A percentile compares a stretch with the other conserved stretches of the same genome.
phyloP scores from a whole-genome alignment of 2,113 vertebrate genomes.

The Cyanistes caeruleus region DNA sequence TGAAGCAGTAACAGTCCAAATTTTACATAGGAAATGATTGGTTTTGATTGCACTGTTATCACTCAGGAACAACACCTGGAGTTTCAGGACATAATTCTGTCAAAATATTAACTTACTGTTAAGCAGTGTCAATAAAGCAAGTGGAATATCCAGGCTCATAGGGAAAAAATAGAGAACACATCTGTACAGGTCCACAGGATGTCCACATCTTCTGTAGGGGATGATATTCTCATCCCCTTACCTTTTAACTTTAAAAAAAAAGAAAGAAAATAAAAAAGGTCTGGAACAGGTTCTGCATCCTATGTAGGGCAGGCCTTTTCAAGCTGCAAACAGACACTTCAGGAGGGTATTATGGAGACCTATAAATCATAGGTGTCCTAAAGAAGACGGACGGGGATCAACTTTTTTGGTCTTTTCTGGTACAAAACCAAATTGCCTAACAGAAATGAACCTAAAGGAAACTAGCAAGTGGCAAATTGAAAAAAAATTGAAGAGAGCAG shows the following conservation, averaged over 20 bases:
- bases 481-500: neutral
- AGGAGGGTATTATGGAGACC: neutral
- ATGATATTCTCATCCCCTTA: neutral
- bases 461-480: neutral
- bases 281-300: neutral
- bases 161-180: neutral
- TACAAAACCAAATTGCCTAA: neutral
- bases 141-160: neutral
- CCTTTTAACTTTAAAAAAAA: rapidly evolving
- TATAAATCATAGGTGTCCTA: neutral
- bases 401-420: neutral
- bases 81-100: neutral
- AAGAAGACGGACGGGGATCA: neutral
- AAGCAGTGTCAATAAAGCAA: neutral
- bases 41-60: neutral
- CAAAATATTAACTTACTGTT: neutral
- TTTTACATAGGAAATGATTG: neutral
- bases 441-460: neutral
- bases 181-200: neutral
- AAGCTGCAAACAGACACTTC: neutral
- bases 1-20: neutral
- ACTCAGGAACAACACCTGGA: neutral
- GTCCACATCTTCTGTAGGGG: neutral
- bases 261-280: neutral
- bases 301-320: neutral